phyloP scores from a whole-genome alignment of 1,140 invertebrate genomes.

The Scaptomyza graminum region DNA sequence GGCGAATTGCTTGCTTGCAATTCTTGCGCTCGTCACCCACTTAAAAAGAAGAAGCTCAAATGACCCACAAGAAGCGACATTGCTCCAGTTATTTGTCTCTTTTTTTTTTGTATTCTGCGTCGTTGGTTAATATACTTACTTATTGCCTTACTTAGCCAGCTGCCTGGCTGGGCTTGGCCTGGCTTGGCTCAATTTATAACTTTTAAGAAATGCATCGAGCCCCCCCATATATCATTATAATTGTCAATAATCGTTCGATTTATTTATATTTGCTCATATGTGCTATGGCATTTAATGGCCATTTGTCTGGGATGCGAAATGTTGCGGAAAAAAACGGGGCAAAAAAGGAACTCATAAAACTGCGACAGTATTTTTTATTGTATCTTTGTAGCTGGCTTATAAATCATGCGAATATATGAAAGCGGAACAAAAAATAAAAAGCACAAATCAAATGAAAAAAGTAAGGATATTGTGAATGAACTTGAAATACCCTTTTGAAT shows the following conservation, averaged over 20 bases:
- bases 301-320: slow-evolving; percentile 53
- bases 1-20: slow-evolving; percentile 8
- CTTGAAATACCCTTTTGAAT: slow-evolving; percentile 6
- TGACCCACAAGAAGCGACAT: slow-evolving; percentile 42
- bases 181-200: slow-evolving; percentile 63
- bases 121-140: slow-evolving; percentile 58
- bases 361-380: slow-evolving; percentile 78
- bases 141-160: too few species aligned
- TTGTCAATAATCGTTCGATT: slow-evolving; percentile 82
- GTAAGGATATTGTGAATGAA: not conserved
- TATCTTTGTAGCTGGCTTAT: slow-evolving; percentile 53
- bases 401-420: slow-evolving; percentile 71
- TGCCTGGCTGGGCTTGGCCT: too few species aligned
- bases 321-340: too few species aligned
- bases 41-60: slow-evolving; percentile 19
- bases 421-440: slow-evolving; percentile 50
- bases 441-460: not conserved
- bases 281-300: slow-evolving; percentile 74
- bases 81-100: slow-evolving; percentile 55
- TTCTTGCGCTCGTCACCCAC: slow-evolving; percentile 39
- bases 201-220: slow-evolving; percentile 66
- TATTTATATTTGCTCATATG: slow-evolving; percentile 82
- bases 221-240: slow-evolving; percentile 73
- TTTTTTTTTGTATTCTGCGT: too few species aligned
- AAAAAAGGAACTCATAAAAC: slow-evolving; percentile 54